Base-by-base conservation (phyloP, 2,797 vertebrate species). In the Lagocephalus sceleratus region DNA sequence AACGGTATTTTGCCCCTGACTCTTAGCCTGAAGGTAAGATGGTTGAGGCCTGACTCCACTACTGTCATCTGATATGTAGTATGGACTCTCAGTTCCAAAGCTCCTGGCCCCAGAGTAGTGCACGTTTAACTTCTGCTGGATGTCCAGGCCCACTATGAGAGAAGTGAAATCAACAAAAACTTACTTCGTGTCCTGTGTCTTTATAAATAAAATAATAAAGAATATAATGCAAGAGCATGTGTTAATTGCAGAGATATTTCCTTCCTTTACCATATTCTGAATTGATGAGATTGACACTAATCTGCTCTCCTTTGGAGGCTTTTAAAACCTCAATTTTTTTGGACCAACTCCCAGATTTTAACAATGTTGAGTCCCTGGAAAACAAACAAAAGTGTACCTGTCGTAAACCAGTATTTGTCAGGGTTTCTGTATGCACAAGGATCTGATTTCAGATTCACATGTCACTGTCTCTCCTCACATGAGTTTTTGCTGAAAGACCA, bases 241-340 rank as follows among this genome's bases (percentile, higher is more conserved):
- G 17, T 23, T 17, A 40, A 57, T 43, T 56, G 14, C 12, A 29
- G 54, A 47, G 9, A 11, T 12, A 41, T 47, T 52, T 49, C 6
- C n/a, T 20, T 29, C 20, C 2, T 54, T 63, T 62, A 98, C 97
- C 95, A 54, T 94, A 98, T 76, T 97, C 94, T 84, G 95, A 98
- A 85, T 95, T 99, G 78, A 99, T 94, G 74, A 99, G 84, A 88
- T 95, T 90, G 82, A 97, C 82, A 78, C 86, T 93, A 75, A 99
- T 88, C 53, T 95, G 92, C 52, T 93, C 91, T 85, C 93, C 94
- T 67, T 85, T 88, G 12, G 86, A 73, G 71, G 91, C 76, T 88
- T 92, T 94, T 42, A 69, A 75, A 55, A 98, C 92, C 66, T 96
- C 92, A 56, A 95, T 89, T 87, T 94, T 98, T 88, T 92, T 99